Percentiles rank a stretch among this genome's conserved stretches.
Conservation (phyloP, 2,797 vertebrate genomes). For the Sebastes minor region DNA sequence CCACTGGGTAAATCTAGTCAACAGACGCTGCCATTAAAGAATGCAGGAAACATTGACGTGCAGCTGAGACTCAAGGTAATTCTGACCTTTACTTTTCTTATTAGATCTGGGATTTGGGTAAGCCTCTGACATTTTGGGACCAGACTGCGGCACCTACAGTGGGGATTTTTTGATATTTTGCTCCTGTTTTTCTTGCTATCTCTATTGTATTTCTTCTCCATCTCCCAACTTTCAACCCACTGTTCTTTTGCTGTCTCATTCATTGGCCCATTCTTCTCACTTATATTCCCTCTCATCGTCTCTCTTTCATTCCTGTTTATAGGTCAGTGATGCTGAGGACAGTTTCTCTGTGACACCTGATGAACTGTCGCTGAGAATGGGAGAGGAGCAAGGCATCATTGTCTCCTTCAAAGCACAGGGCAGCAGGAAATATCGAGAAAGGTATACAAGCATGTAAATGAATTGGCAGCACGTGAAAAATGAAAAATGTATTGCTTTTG, state of each 20-base stretch:
- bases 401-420: conserved; percentile 86
- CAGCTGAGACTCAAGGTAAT: conserved; percentile 87
- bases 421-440: conserved; percentile 73
- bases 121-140: conserved; percentile 56
- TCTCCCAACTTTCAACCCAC: not conserved
- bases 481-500: not conserved
- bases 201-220: not conserved
- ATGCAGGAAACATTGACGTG: conserved; percentile 95
- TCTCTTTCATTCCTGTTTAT: not conserved
- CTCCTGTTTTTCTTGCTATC: conserved; percentile 17
- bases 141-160: conserved; percentile 9
- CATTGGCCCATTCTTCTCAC: not conserved
- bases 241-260: not conserved
- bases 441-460: conserved; percentile 73
- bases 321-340: conserved; percentile 82
- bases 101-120: conserved; percentile 53
- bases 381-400: conserved; percentile 84
- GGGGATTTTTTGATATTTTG: conserved; percentile 46
- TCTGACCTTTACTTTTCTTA: conserved; percentile 67
- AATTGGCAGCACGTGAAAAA: not conserved
- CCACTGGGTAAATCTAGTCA: conserved; percentile 82
- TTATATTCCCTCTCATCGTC: not conserved
- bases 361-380: conserved; percentile 85
- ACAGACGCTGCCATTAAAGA: conserved; percentile 91
- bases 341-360: conserved; percentile 88